Percentiles rank a stretch among this genome's conserved stretches.
Evolutionary conservation across 1,140 invertebrate species (phyloP).

Genomic region (Planococcus citri): DNA sequence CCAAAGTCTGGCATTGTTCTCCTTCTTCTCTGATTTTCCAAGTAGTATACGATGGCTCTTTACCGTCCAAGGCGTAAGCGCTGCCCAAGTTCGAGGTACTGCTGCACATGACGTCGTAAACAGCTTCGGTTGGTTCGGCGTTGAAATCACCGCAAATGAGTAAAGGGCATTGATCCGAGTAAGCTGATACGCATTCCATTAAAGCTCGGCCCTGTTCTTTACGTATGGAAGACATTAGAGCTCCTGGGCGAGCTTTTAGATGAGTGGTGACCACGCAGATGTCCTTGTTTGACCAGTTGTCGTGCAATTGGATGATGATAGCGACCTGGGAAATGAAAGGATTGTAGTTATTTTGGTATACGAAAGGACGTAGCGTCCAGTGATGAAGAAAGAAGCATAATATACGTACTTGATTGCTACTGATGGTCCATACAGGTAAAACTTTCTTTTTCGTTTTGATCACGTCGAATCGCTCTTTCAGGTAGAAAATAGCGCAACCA

Average conservation of each 20-base stretch:
- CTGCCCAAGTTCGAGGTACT: slow-evolving; percentile 33
- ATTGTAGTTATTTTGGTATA: background rate
- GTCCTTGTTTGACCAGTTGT: slow-evolving; percentile 41
- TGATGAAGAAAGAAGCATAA: slow-evolving; percentile 22
- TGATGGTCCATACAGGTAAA: slow-evolving; percentile 53
- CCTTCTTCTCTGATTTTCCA: slow-evolving; percentile 64
- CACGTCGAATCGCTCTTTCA: slow-evolving; percentile 47
- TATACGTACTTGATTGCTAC: slow-evolving; percentile 55
- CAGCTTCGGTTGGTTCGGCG: slow-evolving; percentile 57
- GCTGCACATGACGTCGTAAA: slow-evolving; percentile 45
- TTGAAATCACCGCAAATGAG: slow-evolving; percentile 68
- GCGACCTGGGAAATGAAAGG: slow-evolving; percentile 40
- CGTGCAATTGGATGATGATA: slow-evolving; percentile 43
- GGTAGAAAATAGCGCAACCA: slow-evolving; percentile 66
- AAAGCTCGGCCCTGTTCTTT: slow-evolving; percentile 65
- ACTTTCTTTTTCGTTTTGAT: slow-evolving; percentile 44
- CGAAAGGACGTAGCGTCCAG: no score
- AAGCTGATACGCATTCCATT: slow-evolving; percentile 44
- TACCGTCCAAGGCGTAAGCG: slow-evolving; percentile 34
- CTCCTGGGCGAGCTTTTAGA: slow-evolving; percentile 59
- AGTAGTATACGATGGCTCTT: slow-evolving; percentile 58
- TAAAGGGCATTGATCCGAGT: slow-evolving; percentile 41
- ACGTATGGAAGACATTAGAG: slow-evolving; percentile 51
- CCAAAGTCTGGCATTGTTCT: slow-evolving; percentile 60
- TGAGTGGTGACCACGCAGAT: slow-evolving; percentile 62